Base-by-base conservation (phyloP, 2,888 invertebrate species). In the Phyllotreta cruciferae region DNA sequence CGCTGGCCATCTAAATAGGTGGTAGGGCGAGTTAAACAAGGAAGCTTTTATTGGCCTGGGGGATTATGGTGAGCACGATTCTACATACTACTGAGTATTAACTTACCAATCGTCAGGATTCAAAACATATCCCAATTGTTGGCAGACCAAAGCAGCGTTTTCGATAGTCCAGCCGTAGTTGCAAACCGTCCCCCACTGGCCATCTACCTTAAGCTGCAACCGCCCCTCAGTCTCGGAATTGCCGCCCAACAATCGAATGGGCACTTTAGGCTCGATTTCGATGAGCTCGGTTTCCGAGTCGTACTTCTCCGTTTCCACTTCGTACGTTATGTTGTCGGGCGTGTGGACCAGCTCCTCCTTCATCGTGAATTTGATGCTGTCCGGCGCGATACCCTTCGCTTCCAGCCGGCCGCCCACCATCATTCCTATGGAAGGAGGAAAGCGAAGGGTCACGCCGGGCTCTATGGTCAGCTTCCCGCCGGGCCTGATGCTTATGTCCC, bases 181-280 rank as follows among this genome's bases (percentile, higher is more conserved):
- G 78, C 99, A 99, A 0, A 99, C 94, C 0, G 98, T 98, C 38
- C 98, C 98, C 98, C 98, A 98, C 78, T 90, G 88, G 0, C 90
- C 91, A 63, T 92, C 88, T 6, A 97, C 83, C 74, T 89, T 87
- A 0, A 98, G 87, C 83, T 94, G 93, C 39, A 95, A 79, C 70
- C 97, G 85, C 0, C 99, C 99, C 83, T 97, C 96, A 41, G 88
- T 86, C 56, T 87, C 87, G 1, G 90, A 90, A 66, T 86, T 85
- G 0, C 96, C 96, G 13, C 94, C 94, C 1, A 93, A 84, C 38
- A 97, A 83, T 67, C 95, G 85, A 5, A 96, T 90, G 0, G 91
- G 90, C 0, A 89, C 83, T 55, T 86, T 81, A 0, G 89, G 85
- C 73, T 88, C 88, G 6, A 85, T 81, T 67, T 86, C 85, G 38